A percentile compares a stretch with the other conserved stretches of the same genome.
phyloP scores from a whole-genome alignment of 2,113 vertebrate species.

The Myrmecobius fasciatus region DNA sequence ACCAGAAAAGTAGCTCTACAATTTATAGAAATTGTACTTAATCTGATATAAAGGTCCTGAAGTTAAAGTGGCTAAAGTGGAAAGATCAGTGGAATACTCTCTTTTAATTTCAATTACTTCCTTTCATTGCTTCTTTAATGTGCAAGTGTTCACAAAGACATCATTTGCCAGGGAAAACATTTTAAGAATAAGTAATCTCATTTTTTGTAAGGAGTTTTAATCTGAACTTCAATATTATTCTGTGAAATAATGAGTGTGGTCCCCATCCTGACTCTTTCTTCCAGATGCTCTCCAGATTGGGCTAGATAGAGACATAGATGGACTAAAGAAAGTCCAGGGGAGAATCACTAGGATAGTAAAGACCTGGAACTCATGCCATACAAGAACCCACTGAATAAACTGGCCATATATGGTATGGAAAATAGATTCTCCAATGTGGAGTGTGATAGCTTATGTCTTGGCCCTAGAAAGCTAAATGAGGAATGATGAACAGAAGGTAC shows the following conservation, averaged over 20 bases:
- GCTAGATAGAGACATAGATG: neutral
- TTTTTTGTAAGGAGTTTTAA: neutral
- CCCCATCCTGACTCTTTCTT: neutral
- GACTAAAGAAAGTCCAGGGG: neutral
- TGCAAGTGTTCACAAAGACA: neutral
- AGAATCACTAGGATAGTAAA: neutral
- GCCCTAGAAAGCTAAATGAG: neutral
- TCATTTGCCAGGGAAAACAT: neutral
- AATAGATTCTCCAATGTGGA: neutral
- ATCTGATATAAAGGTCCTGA: neutral
- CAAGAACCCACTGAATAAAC: neutral
- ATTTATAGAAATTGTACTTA: slow-evolving; percentile 16
- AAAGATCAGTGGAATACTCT: neutral
- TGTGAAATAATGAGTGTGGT: neutral
- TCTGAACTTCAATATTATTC: neutral
- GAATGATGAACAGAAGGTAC: neutral
- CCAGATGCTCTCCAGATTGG: neutral
- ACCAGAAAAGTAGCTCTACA: neutral
- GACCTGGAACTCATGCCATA: neutral
- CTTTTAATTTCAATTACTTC: slow-evolving; percentile 24
- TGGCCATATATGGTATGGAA: neutral
- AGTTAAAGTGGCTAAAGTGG: neutral
- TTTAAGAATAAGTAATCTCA: neutral
- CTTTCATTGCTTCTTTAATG: slow-evolving; percentile 2
- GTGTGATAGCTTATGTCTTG: neutral